A percentile compares a stretch with the other conserved stretches of the same genome.
Evolutionary conservation across 92 coral and sea anemone species (phyloP).

Genomic region (Ricordea florida): DNA sequence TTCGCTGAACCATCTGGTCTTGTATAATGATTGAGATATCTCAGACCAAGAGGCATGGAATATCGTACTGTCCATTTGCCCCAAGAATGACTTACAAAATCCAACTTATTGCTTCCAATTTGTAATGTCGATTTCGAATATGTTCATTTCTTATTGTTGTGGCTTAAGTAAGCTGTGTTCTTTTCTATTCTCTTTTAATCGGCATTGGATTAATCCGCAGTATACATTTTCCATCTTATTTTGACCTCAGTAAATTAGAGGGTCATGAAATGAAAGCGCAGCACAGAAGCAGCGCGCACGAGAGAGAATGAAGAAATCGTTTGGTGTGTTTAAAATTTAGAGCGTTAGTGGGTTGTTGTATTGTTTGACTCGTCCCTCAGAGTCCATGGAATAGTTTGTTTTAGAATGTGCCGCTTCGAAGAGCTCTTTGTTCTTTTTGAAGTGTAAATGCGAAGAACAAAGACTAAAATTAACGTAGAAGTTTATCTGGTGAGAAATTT

Average conservation of each 20-base stretch:
- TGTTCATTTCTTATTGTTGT: slow-evolving; percentile 25
- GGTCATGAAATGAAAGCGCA: slow-evolving; percentile 42
- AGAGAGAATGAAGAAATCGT: not conserved
- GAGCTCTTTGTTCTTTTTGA: slow-evolving; percentile 49
- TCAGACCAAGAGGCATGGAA: no score
- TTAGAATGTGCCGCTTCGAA: slow-evolving; percentile 56
- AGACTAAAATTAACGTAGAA: slow-evolving; percentile 37
- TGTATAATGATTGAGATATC: slow-evolving; percentile 48
- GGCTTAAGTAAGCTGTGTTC: slow-evolving; percentile 17
- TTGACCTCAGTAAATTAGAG: slow-evolving; percentile 70
- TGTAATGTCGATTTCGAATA: not conserved
- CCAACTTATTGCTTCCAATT: not conserved
- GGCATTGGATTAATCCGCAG: slow-evolving; percentile 23
- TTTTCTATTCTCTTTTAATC: slow-evolving; percentile 25
- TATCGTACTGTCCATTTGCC: no score
- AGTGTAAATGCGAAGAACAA: slow-evolving; percentile 55
- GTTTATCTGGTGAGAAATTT: slow-evolving; percentile 22
- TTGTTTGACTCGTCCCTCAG: slow-evolving; percentile 27
- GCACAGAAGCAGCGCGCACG: slow-evolving; percentile 1
- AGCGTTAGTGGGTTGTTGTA: slow-evolving; percentile 1
- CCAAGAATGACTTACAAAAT: no score
- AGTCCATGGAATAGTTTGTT: slow-evolving; percentile 48
- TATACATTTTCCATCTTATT: slow-evolving; percentile 56
- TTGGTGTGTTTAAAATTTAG: slow-evolving; percentile 31
- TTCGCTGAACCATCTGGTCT: slow-evolving; percentile 57